Evolutionary conservation across 2,797 vertebrate species (phyloP), one percentile per base, ranked within the genome.

Genomic region (Sandelia bainsii): DNA sequence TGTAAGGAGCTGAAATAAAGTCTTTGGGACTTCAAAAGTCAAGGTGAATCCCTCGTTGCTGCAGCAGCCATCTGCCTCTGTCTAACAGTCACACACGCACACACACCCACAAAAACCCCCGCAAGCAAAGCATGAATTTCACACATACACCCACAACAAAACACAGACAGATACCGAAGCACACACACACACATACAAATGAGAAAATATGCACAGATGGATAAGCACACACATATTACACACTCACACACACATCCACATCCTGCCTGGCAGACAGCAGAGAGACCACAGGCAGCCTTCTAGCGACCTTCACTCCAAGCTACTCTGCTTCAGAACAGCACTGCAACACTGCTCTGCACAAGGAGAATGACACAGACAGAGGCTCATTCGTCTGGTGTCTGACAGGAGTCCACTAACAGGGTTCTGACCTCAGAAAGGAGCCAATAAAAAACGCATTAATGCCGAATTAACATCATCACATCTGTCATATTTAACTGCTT

Each of bases 41-140:
- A 91, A 89, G 87, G 89, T 89, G 89, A 90, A 72, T 64, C 68
- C 19, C 39, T 83, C 39, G 40, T 6, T 82, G 69, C 80, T 64
- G 85, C 84, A 78, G 80, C 76, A 70, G 72, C 83, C 82, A 85
- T 84, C 86, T 84, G 87, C 48, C 37, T 48, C 65, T 51, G 42
- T 61, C 56, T 50, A 27, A 64, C 56, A 73, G 8, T 64, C 62
- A 23, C 70, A 67, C 53, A 29, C 27, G 64, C 66, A 44, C 68
- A 23, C 69, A 56, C 67, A 53, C 61, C 60, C 64, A 58, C 61
- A 51, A 58, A 59, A 66, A 16, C 34, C 45, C 64, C 53, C 63
- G 49, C 29, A 16, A 51, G 32, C 57, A 8, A 42, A 40, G 12
- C 3, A 58, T 23, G 37, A 20, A 40, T 59, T 25, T 44, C 27